Evolutionary conservation across 2,888 invertebrate species (phyloP).

Genomic region (Desoria tigrina): DNA sequence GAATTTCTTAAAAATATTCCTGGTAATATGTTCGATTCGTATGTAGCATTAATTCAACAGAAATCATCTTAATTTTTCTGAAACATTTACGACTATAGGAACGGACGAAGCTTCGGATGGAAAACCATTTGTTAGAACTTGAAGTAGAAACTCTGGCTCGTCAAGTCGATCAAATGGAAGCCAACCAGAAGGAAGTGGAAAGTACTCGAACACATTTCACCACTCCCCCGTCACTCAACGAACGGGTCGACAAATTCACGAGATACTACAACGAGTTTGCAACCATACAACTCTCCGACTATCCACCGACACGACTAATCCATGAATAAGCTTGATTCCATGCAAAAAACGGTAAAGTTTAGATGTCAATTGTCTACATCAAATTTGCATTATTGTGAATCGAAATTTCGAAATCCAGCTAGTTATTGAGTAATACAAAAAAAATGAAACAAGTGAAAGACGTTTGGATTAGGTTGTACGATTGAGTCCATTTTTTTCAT

Average conservation of each 20-base stretch:
- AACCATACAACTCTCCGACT: constrained; percentile 45
- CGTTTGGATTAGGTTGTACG: too few species aligned
- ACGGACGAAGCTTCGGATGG: constrained; percentile 39
- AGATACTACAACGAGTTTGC: constrained; percentile 25
- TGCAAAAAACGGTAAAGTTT: too few species aligned
- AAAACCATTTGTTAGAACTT: constrained; percentile 48
- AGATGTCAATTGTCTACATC: too few species aligned
- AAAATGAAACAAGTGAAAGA: too few species aligned
- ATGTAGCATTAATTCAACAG: not conserved
- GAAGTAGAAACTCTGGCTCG: constrained; percentile 45
- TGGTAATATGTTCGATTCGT: too few species aligned
- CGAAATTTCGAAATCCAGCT: too few species aligned
- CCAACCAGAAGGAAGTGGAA: constrained; percentile 37
- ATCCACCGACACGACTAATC: constrained; percentile 42
- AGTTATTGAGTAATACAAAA: too few species aligned
- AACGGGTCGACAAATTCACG: constrained; percentile 33
- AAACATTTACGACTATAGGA: constrained; percentile 33
- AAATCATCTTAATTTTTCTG: not conserved
- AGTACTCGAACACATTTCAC: constrained; percentile 41
- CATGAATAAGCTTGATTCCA: constrained; percentile 39
- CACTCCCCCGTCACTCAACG: constrained; percentile 30
- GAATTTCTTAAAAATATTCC: constrained; percentile 1
- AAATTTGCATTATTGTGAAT: too few species aligned
- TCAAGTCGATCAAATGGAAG: constrained; percentile 44
- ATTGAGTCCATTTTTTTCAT: too few species aligned